These are phyloP conservation scores for Pantelozetes paolii DNA, from an alignment of 2,888 invertebrate genomes.

Conservation along the genomic window DNA sequence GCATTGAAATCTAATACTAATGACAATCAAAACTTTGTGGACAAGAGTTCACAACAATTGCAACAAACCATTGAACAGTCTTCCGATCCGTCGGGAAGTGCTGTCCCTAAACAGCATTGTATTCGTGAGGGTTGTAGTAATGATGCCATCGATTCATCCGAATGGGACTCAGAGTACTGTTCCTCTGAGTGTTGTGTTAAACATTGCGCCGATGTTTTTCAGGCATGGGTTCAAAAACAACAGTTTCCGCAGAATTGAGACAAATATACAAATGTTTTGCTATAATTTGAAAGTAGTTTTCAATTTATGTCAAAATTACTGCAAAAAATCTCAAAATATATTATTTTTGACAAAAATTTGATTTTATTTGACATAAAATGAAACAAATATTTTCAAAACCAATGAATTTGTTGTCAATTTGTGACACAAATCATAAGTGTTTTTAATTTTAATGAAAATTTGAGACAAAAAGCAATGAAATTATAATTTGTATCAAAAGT, in stretches of 20 bases:
- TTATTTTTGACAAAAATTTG: too few relatives aligned
- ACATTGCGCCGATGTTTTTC: slow-evolving; percentile 70
- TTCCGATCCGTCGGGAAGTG: neutral
- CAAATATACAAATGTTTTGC: too few relatives aligned
- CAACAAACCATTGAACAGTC: neutral
- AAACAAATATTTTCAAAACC: too few relatives aligned
- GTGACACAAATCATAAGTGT: too few relatives aligned
- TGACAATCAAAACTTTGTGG: neutral
- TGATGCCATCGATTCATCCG: slow-evolving; percentile 80
- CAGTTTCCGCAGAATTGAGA: slow-evolving; percentile 9
- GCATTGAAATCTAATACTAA: neutral
- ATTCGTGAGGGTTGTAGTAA: slow-evolving; percentile 79
- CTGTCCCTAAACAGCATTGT: slow-evolving; percentile 31
- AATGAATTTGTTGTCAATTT: too few relatives aligned
- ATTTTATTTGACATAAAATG: too few relatives aligned
- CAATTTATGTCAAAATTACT: too few relatives aligned
- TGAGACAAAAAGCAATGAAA: too few relatives aligned
- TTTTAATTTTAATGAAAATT: too few relatives aligned
- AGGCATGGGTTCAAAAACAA: slow-evolving; percentile 27
- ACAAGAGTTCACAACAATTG: slow-evolving; percentile 1
- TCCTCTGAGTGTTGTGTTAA: slow-evolving; percentile 93
- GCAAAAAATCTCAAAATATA: too few relatives aligned
- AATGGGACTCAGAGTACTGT: slow-evolving; percentile 96
- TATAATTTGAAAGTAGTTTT: too few relatives aligned
- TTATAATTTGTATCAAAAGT: too few relatives aligned